Base-by-base conservation (phyloP, 2,113 vertebrate species). In the Dermatemys mawii region DNA sequence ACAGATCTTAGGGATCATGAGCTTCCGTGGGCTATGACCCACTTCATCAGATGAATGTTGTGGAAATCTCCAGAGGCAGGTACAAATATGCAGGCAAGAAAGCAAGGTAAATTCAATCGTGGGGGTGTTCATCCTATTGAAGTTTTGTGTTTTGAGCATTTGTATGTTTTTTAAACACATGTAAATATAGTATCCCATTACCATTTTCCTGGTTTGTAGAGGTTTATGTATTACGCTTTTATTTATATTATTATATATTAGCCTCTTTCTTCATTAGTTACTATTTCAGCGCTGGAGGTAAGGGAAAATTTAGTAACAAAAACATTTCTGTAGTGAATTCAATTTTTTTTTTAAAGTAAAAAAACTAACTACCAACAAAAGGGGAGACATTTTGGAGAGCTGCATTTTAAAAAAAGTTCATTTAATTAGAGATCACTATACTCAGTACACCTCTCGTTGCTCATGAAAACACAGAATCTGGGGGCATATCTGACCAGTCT, bases 381-480 rank as follows among this genome's bases (percentile, higher is more conserved):
- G 75, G 4, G 29, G 94, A 19, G 1, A 0, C 22, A 60, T 90
- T 92, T 94, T 27, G 88, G 1, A 84, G 0, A 70, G 51, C 6
- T 70, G 11, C 79, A 67, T n/a, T 1, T 1, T 2, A 91, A 46
- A 80, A 86, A 96, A 81, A 70, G n/a, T 38, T 70, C 19, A 48
- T 16, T 5, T 35, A 50, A 89, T 79, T 51, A 82, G 80, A 87
- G 94, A 92, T 88, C 70, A 48, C 24, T 60, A 3, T 76, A 35
- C 8, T 82, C 22, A 83, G 46, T 70, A 22, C n/a, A 22, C n/a
- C 63, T 70, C 63, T 70, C 63, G 22, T 8, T 22, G 17, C 35
- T 70, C 22, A 50, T 83, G 80, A 88, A 90, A 93, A 90, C 86
- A 93, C 46, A 86, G 60, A 80, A 92, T 26, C 57, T 82, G 3